Evolutionary conservation across 2,797 vertebrate genomes (phyloP).

Genomic region (Poecilia velifera): DNA sequence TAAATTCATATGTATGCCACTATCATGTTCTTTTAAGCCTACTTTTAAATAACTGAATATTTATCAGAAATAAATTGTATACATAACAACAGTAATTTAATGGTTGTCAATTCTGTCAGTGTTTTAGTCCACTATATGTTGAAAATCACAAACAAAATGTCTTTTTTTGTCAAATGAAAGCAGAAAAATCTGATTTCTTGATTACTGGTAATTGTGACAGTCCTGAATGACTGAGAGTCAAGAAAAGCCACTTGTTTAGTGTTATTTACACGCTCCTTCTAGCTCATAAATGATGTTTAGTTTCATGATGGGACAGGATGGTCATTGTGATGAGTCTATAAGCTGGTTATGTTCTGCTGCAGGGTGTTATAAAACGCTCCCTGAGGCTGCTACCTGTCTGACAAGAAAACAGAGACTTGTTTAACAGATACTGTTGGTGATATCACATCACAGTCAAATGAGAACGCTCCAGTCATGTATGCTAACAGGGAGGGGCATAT

Average conservation of each 20-base stretch:
- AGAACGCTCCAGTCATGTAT: constrained; percentile 12
- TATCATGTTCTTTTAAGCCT: background rate
- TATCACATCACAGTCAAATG: constrained; percentile 2
- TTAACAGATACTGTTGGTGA: constrained; percentile 18
- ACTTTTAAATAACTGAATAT: background rate
- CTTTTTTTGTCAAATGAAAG: background rate
- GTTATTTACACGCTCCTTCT: no score
- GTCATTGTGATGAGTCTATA: background rate
- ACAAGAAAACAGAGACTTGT: constrained; percentile 6
- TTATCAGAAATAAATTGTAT: background rate
- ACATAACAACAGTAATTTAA: background rate
- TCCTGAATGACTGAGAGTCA: background rate
- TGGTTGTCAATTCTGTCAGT: background rate
- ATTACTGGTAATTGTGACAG: background rate
- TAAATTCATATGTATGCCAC: background rate
- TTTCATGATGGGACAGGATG: background rate
- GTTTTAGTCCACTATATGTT: background rate
- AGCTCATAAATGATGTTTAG: background rate
- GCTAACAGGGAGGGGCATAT: constrained; percentile 32
- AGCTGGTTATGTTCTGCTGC: background rate
- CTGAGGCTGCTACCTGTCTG: constrained; percentile 3
- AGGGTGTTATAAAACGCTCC: background rate
- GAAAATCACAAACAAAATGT: background rate
- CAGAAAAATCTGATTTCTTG: background rate
- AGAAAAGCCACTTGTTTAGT: background rate